Evolutionary conservation across 2,113 vertebrate genomes (phyloP).

Genomic region (Eptesicus fuscus): DNA sequence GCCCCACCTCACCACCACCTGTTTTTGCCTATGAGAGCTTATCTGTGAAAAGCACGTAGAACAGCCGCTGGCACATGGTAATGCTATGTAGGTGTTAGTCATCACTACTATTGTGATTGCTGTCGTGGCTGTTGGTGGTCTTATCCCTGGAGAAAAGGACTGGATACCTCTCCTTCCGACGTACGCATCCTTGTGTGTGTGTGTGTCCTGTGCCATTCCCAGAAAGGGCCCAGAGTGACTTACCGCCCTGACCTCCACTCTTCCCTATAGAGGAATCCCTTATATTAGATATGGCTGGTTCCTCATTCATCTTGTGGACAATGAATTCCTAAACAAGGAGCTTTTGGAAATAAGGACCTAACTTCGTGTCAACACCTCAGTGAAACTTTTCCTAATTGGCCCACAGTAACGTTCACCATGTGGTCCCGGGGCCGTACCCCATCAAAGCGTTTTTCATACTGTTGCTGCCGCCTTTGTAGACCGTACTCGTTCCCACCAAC

Average conservation of each 20-base stretch:
- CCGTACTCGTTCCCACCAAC: background rate
- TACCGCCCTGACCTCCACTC: background rate
- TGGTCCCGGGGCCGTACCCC: background rate
- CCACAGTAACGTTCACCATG: accelerated
- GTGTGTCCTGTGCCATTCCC: background rate
- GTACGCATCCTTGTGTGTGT: background rate
- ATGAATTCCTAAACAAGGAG: background rate
- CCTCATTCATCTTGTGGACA: background rate
- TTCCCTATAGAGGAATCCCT: background rate
- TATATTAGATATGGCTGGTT: background rate
- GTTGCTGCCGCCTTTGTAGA: background rate
- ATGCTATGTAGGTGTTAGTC: too few relatives aligned
- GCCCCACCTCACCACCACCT: background rate
- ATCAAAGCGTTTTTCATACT: too few relatives aligned
- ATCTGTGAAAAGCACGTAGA: background rate
- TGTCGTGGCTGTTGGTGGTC: background rate
- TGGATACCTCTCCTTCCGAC: background rate
- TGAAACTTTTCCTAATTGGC: background rate
- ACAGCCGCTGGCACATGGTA: background rate
- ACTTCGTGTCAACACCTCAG: background rate
- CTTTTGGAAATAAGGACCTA: background rate
- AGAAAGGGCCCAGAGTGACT: background rate
- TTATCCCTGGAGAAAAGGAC: background rate
- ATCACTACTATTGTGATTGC: background rate
- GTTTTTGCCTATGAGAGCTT: background rate